These are phyloP conservation scores for Gastrophysa polygoni DNA, from an alignment of 2,888 invertebrate species.

Conservation along the genomic window DNA sequence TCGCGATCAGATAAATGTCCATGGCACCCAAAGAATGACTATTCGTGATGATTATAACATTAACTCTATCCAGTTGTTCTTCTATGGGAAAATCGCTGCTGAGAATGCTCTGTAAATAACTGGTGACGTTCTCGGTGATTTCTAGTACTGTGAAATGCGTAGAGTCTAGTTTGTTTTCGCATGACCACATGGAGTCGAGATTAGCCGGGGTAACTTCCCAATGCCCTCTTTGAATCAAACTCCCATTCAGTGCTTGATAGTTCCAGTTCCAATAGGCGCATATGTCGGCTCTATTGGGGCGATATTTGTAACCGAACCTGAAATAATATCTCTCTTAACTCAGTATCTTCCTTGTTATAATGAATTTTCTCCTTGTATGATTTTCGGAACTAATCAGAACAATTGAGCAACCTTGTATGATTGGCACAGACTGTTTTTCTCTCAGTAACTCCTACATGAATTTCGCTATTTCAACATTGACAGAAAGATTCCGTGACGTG, in stretches of 20 bases:
- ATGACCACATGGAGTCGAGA: neutral
- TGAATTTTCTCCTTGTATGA: too few species aligned
- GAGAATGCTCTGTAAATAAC: conserved; percentile 23
- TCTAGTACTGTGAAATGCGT: conserved; percentile 21
- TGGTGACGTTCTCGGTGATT: conserved; percentile 21
- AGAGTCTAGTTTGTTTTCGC: conserved; percentile 6
- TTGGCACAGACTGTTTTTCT: too few species aligned
- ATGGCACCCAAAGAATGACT: conserved; percentile 27
- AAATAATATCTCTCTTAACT: too few species aligned
- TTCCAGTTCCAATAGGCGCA: conserved; percentile 27
- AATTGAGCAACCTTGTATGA: too few species aligned
- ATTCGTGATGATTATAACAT: conserved; percentile 9
- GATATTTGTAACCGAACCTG: conserved; percentile 17
- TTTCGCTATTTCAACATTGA: too few species aligned
- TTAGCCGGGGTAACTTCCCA: conserved; percentile 4
- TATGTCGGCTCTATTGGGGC: conserved; percentile 11
- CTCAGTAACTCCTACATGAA: too few species aligned
- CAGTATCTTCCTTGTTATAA: too few species aligned
- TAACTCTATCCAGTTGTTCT: conserved; percentile 20
- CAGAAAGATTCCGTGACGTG: too few species aligned
- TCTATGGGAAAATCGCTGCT: conserved; percentile 6
- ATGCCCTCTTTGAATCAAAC: conserved; percentile 8
- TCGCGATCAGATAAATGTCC: conserved; percentile 42
- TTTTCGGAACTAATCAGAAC: too few species aligned
- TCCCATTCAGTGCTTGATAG: neutral